Evolutionary conservation across 2,113 vertebrate genomes (phyloP), one percentile per base, ranked within the genome.

Genomic region (Patagioenas fasciata): DNA sequence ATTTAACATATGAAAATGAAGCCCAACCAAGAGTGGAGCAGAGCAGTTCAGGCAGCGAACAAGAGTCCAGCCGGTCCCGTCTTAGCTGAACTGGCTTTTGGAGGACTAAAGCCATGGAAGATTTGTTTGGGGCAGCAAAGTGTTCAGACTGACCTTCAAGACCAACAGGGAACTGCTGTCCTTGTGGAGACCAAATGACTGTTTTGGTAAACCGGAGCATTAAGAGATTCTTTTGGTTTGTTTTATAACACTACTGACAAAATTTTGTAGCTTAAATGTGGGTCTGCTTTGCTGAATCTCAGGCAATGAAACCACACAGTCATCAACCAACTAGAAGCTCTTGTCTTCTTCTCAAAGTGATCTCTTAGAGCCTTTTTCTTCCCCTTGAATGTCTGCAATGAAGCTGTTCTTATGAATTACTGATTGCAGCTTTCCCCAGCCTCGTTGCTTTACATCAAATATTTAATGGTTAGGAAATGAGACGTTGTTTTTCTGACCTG

Each of bases 391-490:
- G 10, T 79, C 81, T 48, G 32, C 71, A 82, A 6, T 3, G 65
- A 67, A 88, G 31, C 50, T 75, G 26, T 53, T 69, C 58, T 15
- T 69, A 9, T 1, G 40, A 58, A 65, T 61, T 62, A 42, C 25
- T 23, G 23, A 51, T 40, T 34, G 16, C 40, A 54, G 34, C 72
- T 73, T 73, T 73, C 47, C 42, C 34, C 75, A 74, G 53, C 44
- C 67, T 80, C 29, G 2, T 14, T 3, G 2, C 42, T 93, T 69
- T 15, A 38, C 95, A 80, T 85, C 74, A 65, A 58, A 83, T 65
- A 80, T 92, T 94, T 72, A 70, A 85, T 21, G 71, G 53, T 34
- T 65, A 64, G 85, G 48, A 81, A 80, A 75, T 9, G 50, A 82
- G 82, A 34, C 0, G 2, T 18, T 5, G 42, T 53, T 91, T 85